These are phyloP conservation scores for Phyllostomus discolor DNA, from an alignment of 2,113 vertebrate genomes.

Conservation along the genomic window DNA sequence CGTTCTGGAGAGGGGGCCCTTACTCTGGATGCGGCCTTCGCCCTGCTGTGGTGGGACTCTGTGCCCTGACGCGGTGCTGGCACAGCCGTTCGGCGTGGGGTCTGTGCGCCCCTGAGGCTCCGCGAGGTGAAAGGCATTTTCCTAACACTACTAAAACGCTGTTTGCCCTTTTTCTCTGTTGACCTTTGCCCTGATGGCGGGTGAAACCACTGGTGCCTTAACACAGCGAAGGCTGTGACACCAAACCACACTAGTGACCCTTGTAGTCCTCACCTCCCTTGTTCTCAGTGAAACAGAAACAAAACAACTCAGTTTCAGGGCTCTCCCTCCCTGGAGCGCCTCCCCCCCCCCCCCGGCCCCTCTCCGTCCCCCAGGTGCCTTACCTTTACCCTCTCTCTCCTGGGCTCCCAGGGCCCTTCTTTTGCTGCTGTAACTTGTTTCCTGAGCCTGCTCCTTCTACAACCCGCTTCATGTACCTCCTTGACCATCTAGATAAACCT, in stretches of 20 bases:
- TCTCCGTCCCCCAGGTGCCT: too few relatives aligned
- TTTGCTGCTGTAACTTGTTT: too few relatives aligned
- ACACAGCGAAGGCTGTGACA: not conserved
- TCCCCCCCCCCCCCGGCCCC: too few relatives aligned
- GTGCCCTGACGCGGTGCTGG: not conserved
- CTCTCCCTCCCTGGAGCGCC: too few relatives aligned
- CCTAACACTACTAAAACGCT: not conserved
- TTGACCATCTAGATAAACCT: too few relatives aligned
- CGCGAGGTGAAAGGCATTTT: not conserved
- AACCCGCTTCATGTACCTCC: too few relatives aligned
- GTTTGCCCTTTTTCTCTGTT: not conserved
- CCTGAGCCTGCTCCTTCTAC: too few relatives aligned
- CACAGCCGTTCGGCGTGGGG: not conserved
- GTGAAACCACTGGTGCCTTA: not conserved
- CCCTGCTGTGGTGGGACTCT: not conserved
- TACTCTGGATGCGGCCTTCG: not conserved
- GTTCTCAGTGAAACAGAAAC: not conserved
- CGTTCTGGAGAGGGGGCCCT: not conserved
- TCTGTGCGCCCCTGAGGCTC: not conserved
- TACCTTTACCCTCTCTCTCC: too few relatives aligned
- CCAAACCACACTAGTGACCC: not conserved
- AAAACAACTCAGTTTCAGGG: not conserved
- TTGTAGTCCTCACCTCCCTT: not conserved
- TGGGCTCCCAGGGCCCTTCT: too few relatives aligned
- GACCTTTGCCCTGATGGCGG: not conserved